Evolutionary conservation across 2,797 vertebrate genomes (phyloP), one percentile per base, ranked within the genome.

Genomic region (Melanotaenia pygmaea): DNA sequence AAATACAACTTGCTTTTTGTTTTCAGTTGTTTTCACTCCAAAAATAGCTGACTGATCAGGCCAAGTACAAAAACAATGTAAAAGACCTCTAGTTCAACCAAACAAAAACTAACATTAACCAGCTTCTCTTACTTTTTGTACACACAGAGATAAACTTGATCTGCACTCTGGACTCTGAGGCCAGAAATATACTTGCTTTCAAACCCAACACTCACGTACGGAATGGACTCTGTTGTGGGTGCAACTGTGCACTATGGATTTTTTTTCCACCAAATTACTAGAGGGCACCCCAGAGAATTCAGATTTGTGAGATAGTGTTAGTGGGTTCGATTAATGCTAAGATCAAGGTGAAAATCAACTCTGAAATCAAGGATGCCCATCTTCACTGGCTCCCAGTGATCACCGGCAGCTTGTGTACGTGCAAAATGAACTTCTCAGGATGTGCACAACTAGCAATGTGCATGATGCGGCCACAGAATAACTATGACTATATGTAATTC

Each of bases 11-110:
- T 45, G 58, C 11, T 34, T 60, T 32, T 3, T 61, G 62, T 16
- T 71, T 64, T 13, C 64, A 56, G 26, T 76, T 85, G 64, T 82
- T 83, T 77, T 64, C 60, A 68, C 72, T 84, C 82, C 75, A 78
- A 81, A 86, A 87, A 89, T 86, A 86, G 67, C 70, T 35, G 61
- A 54, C 35, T 26, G 26, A 67, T 72, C 14, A 0, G 37, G 10
- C 45, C 0, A 1, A 40, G 69, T 20, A 54, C 59, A 59, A 73
- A 69, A 74, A 73, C 59, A 51, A 67, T 13, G 18, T 58, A 63
- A 64, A 50, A 63, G 68, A 75, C 61, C 66, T 64, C 0, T 20
- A 80, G 74, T 73, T 77, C 59, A 83, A 70, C 24, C 70, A 72
- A 79, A 77, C 80, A 77, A 80, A 67, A 59, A 40, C 76, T 56